Conservation (phyloP, 2,888 invertebrate genomes). For the Cantharis flavilabris region DNA sequence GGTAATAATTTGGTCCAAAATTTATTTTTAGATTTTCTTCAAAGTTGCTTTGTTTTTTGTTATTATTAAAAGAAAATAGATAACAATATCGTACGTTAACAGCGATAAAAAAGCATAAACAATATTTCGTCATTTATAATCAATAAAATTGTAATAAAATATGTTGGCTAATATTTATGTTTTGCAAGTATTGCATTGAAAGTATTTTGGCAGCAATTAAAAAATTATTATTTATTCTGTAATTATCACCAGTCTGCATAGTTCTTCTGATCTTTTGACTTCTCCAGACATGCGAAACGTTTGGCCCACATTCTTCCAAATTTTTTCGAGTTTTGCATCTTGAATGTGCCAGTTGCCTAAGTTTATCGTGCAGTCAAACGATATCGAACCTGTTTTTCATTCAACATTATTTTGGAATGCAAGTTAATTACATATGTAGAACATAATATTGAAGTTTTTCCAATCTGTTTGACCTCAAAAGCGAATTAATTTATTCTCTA, state of each 20-base stretch:
- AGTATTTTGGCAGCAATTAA: neutral
- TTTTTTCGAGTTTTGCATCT: too few relatives aligned
- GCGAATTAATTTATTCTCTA: neutral
- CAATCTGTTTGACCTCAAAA: neutral
- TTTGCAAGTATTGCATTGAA: neutral
- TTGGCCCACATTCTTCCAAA: neutral
- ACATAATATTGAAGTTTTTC: neutral
- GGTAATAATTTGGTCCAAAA: conserved; percentile 51
- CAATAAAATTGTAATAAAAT: neutral
- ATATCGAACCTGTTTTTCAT: neutral
- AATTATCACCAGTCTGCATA: neutral
- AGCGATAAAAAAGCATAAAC: neutral
- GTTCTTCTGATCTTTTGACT: neutral
- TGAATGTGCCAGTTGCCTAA: neutral
- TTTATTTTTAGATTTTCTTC: neutral
- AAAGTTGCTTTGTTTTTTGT: neutral
- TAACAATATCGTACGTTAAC: neutral
- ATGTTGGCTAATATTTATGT: neutral
- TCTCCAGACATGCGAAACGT: neutral
- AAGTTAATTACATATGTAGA: neutral
- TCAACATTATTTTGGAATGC: neutral
- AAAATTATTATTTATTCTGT: neutral
- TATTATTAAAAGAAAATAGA: neutral
- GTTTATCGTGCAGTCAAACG: neutral
- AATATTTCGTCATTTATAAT: neutral